Conservation (phyloP, 2,797 vertebrate genomes). For the Odontamblyopus lacepedii region DNA sequence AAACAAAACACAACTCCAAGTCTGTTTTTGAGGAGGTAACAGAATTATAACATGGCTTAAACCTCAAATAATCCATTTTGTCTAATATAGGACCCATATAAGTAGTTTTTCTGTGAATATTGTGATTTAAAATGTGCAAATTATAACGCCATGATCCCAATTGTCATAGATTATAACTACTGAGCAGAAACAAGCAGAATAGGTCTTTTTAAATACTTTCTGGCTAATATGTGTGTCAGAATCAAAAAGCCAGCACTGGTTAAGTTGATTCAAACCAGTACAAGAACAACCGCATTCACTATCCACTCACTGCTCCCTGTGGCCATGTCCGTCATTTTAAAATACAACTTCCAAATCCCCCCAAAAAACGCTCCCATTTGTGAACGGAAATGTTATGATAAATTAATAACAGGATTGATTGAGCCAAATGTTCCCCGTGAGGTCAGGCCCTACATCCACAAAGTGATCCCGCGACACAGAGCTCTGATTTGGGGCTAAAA, state of each 20-base stretch:
- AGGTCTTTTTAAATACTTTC: no score
- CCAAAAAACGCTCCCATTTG: conserved; percentile 58
- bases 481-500: conserved; percentile 44
- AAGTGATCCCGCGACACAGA: conserved; percentile 45
- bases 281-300: conserved; percentile 16
- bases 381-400: conserved; percentile 70
- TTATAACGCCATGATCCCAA: no score
- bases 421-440: conserved; percentile 64
- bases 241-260: neutral
- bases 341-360: conserved; percentile 56
- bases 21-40: no score
- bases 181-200: no score
- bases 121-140: no score
- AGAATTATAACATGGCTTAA: no score
- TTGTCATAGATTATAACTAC: no score
- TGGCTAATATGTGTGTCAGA: no score
- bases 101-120: no score
- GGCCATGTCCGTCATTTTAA: conserved; percentile 56
- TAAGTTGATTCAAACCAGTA: conserved; percentile 31
- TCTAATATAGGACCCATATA: no score
- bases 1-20: no score
- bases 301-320: conserved; percentile 11
- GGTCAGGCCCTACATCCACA: conserved; percentile 44
- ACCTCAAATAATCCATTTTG: no score
- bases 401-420: conserved; percentile 72